Evolutionary conservation across 35 echinoderm and acorn worm species (phyloP), one percentile per base, ranked within the genome.

Genomic region (Heliocidaris erythrogramma): DNA sequence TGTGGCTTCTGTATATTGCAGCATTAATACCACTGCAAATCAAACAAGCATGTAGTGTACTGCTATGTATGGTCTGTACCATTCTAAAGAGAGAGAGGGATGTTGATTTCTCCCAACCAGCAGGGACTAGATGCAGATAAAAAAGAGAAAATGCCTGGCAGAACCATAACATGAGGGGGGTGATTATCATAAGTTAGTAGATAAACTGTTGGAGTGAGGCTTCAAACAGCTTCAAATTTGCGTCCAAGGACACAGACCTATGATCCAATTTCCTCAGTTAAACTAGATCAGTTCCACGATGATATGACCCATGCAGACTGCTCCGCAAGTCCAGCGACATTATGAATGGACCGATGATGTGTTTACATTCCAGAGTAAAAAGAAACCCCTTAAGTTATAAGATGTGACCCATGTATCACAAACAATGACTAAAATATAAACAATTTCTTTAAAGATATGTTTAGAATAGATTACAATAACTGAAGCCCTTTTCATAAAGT

Each of bases 251-350:
- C 65, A 78, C 65, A 24, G 21, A 7, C 65, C 65, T 24, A 78
- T 18, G 65, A 78, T 78, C 27, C 65, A 78, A 78, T 78, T 78
- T 78, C 65, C 65, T 78, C 65, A n/a, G n/a, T 78, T 78, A 78
- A 78, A 78, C 21, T 78, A n/a, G 65, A 78, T 27, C 21, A 18
- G 65, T 78, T 24, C 65, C 1, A 24, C 3, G 27, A 78, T 78
- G 3, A 27, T 78, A 71, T 7, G 8, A 78, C 1, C 65, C 5
- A 78, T 27, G 65, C 65, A 78, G 27, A 78, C 18, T 21, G 7
- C 27, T 21, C 27, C 65, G n/a, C 35, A n/a, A 27, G 65, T 78
- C 27, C 65, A 78, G 0, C 6, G 27, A 78, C 65, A 27, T 78
- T n/a, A 29, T 78, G 35, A 42, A 42, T 42, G 35, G 35, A 42